phyloP scores from a whole-genome alignment of 2,888 invertebrate genomes.

The Ophraella communa region DNA sequence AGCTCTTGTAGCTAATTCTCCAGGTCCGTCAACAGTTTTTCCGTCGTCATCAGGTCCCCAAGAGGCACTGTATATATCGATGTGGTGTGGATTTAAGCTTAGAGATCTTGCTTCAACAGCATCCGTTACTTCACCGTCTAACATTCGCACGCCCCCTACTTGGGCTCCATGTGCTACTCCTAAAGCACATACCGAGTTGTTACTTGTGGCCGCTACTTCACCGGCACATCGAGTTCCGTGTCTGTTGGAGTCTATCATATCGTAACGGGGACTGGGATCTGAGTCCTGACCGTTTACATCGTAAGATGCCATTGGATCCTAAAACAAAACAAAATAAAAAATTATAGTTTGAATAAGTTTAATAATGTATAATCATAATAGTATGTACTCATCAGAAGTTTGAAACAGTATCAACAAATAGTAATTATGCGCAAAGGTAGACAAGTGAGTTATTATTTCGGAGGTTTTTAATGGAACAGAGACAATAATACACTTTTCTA shows the following conservation, averaged over 20 bases:
- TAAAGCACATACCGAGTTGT: slow-evolving; percentile 94
- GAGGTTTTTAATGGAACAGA: too few species aligned
- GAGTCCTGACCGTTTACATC: slow-evolving; percentile 96
- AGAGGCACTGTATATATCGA: slow-evolving; percentile 97
- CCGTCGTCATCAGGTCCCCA: slow-evolving; percentile 99
- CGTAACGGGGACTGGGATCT: slow-evolving; percentile 97
- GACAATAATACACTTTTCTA: too few species aligned
- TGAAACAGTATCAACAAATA: too few species aligned
- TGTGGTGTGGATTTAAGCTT: slow-evolving; percentile 93
- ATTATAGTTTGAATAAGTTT: slow-evolving; percentile 1
- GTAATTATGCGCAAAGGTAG: too few species aligned
- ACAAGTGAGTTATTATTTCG: too few species aligned
- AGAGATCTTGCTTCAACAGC: slow-evolving; percentile 96
- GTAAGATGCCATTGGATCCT: slow-evolving; percentile 95
- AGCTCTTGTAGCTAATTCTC: slow-evolving; percentile 91
- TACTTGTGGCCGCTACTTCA: slow-evolving; percentile 96
- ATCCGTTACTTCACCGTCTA: slow-evolving; percentile 98
- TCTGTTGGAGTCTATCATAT: slow-evolving; percentile 94
- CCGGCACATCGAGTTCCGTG: slow-evolving; percentile 96
- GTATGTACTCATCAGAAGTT: too few species aligned
- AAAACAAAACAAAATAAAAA: slow-evolving; percentile 39
- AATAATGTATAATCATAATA: too few species aligned
- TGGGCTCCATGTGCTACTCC: slow-evolving; percentile 95
- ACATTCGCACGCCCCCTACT: slow-evolving; percentile 92
- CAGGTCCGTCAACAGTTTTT: slow-evolving; percentile 97